phyloP scores from a whole-genome alignment of 2,888 invertebrate genomes.

The Synanthedon andrenaeformis region DNA sequence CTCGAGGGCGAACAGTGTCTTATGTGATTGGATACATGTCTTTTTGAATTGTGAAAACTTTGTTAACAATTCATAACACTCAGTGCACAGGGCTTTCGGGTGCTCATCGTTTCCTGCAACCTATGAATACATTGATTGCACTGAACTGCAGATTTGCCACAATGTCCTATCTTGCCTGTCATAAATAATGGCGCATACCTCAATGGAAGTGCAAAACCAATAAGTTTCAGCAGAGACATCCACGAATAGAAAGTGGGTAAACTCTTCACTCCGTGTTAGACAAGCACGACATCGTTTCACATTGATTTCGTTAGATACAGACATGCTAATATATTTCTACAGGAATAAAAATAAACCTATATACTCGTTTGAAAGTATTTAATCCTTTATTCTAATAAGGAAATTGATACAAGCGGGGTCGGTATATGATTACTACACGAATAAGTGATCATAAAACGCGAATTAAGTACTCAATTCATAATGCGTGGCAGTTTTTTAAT shows the following conservation, averaged over 20 bases:
- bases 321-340: no score
- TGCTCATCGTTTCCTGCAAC: conserved; percentile 31
- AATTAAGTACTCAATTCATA: no score
- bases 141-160: neutral
- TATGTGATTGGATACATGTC: conserved; percentile 45
- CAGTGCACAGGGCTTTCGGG: conserved; percentile 44
- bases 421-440: no score
- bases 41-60: conserved; percentile 48
- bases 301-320: no score
- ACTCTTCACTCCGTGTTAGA: conserved; percentile 33
- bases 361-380: no score
- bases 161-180: neutral
- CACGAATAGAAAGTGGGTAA: conserved; percentile 35
- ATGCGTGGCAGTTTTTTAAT: no score
- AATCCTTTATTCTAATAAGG: no score
- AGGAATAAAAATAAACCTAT: no score
- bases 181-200: conserved; percentile 23
- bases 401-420: no score
- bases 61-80: conserved; percentile 37
- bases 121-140: conserved; percentile 15
- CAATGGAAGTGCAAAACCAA: conserved; percentile 51
- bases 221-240: conserved; percentile 44
- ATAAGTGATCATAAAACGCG: no score
- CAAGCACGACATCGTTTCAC: conserved; percentile 48
- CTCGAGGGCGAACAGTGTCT: conserved; percentile 16